Percentiles rank a stretch among this genome's conserved stretches.
These are phyloP conservation scores for Podiceps cristatus DNA, from an alignment of 2,113 vertebrate species.

Conservation along the genomic window DNA sequence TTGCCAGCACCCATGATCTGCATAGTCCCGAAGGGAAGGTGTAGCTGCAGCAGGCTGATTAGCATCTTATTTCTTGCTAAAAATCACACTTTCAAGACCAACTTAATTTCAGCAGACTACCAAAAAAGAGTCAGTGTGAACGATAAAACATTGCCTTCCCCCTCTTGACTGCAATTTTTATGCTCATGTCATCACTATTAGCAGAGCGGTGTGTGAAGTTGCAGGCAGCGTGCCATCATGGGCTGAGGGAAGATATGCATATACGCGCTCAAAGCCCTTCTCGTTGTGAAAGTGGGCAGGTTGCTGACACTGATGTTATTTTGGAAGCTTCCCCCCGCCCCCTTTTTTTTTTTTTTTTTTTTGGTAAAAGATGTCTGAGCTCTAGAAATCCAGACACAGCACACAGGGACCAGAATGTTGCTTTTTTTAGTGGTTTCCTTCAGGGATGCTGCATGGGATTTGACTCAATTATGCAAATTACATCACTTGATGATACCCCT, in stretches of 20 bases:
- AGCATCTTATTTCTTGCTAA: not conserved
- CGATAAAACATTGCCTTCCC: not conserved
- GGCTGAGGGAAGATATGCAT: not conserved
- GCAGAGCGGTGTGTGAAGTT: not conserved
- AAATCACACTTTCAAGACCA: not conserved
- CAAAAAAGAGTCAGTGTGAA: not conserved
- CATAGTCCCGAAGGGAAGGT: not conserved
- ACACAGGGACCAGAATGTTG: slow-evolving; percentile 30
- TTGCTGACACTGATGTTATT: not conserved
- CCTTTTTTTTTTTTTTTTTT: not conserved
- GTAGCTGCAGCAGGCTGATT: not conserved
- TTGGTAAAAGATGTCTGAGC: not conserved
- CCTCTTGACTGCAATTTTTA: not conserved
- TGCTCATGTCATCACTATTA: not conserved
- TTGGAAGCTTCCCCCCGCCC: not conserved
- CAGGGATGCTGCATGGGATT: slow-evolving; percentile 56
- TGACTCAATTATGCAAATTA: slow-evolving; percentile 66
- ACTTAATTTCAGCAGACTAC: not conserved
- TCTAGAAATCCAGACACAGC: slow-evolving; percentile 40
- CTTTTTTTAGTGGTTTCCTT: slow-evolving; percentile 57
- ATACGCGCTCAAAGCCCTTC: not conserved
- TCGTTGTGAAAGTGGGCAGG: not conserved
- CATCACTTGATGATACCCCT: slow-evolving; percentile 50
- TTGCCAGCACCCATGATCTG: not conserved
- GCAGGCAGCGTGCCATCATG: accelerated